Percentiles rank a stretch among this genome's conserved stretches.
Conservation (phyloP, 2,113 vertebrate species). For the Syngnathus typhle region DNA sequence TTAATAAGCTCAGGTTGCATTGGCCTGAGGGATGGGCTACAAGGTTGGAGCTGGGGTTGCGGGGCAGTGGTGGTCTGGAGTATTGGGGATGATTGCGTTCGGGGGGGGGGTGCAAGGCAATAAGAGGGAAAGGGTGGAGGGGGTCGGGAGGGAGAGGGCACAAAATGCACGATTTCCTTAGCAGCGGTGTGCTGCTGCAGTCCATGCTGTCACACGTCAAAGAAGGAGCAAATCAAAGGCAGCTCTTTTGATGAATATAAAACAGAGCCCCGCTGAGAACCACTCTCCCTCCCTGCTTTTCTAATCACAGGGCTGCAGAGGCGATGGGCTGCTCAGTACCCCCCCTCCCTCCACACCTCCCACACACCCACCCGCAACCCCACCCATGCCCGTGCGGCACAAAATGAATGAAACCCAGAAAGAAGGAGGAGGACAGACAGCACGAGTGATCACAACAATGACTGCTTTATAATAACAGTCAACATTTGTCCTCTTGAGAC, state of each 20-base stretch:
- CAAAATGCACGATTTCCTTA: constrained; percentile 71
- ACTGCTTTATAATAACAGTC: constrained; percentile 74
- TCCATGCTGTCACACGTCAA: constrained; percentile 71
- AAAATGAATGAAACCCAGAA: constrained; percentile 70
- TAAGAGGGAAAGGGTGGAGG: constrained; percentile 25
- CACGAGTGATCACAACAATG: constrained; percentile 72
- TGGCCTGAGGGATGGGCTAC: constrained; percentile 53
- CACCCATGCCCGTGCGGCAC: constrained; percentile 21
- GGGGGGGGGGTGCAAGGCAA: constrained; percentile 22
- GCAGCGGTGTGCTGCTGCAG: constrained; percentile 65
- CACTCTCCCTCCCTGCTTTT: constrained; percentile 69
- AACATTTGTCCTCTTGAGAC: constrained; percentile 71
- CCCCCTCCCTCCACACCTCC: constrained; percentile 12
- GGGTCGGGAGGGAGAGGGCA: constrained; percentile 34
- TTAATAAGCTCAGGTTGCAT: constrained; percentile 61
- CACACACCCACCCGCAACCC: constrained; percentile 20
- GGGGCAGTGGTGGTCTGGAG: constrained; percentile 23
- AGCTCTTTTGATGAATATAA: constrained; percentile 82
- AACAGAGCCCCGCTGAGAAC: constrained; percentile 77
- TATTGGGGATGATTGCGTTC: constrained; percentile 7
- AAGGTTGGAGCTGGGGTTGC: constrained; percentile 25
- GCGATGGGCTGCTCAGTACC: constrained; percentile 57
- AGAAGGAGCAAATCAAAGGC: constrained; percentile 76
- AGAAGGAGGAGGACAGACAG: constrained; percentile 60
- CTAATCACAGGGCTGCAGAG: constrained; percentile 75